Conservation (phyloP, 2,113 vertebrate genomes). For the Pogona vitticeps region DNA sequence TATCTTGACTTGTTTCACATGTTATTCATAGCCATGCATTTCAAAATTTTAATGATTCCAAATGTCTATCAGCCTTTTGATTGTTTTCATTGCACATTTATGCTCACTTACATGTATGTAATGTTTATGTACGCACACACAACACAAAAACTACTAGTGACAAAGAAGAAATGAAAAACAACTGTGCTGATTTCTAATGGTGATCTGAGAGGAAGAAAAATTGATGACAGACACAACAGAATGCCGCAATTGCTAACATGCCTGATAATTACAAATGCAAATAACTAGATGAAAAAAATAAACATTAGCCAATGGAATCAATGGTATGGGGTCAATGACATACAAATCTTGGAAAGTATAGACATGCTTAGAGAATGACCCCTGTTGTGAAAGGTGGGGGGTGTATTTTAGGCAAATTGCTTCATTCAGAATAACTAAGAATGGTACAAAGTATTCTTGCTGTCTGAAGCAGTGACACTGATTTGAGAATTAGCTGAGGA, state of each 20-base stretch:
- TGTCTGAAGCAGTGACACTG: neutral
- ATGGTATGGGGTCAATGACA: conserved; percentile 50
- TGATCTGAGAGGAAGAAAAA: conserved; percentile 36
- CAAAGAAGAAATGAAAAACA: conserved; percentile 36
- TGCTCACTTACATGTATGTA: neutral
- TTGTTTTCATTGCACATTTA: conserved; percentile 31
- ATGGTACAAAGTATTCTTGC: neutral
- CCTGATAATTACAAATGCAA: conserved; percentile 41
- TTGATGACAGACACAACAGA: conserved; percentile 20
- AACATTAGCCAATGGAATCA: conserved; percentile 20
- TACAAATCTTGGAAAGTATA: conserved; percentile 23
- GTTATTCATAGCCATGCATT: conserved; percentile 73
- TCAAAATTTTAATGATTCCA: conserved; percentile 56
- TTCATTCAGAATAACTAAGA: neutral
- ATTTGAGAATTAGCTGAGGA: neutral
- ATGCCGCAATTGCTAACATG: conserved; percentile 29
- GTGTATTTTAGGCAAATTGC: neutral
- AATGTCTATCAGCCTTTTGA: conserved; percentile 42
- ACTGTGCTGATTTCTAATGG: conserved; percentile 6
- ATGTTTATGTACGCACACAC: neutral
- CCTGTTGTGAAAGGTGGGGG: no score
- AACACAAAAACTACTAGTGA: conserved; percentile 18
- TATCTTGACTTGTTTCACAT: conserved; percentile 74
- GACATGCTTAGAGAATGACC: no score
- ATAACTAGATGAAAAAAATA: conserved; percentile 43